These are phyloP conservation scores for Drosophila anomelani DNA, from an alignment of 2,888 invertebrate species.

Conservation along the genomic window DNA sequence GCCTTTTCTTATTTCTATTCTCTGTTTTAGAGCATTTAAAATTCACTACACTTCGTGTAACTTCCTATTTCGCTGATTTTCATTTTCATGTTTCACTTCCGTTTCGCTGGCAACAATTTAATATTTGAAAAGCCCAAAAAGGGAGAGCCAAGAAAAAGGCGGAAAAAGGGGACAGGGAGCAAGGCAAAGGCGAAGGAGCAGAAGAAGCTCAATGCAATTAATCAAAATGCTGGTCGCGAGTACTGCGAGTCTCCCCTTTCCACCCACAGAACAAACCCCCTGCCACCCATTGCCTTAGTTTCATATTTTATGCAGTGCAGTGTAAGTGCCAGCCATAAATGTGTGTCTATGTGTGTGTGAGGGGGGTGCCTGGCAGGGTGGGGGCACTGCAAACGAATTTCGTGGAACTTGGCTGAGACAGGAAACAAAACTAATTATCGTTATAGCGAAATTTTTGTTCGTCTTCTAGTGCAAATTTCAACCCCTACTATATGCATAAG, in stretches of 20 bases:
- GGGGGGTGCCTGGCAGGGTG: neutral
- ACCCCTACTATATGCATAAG: neutral
- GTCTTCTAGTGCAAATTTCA: conserved; percentile 16
- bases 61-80: conserved; percentile 12
- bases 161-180: neutral
- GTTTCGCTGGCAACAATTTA: conserved; percentile 46
- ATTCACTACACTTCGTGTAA: neutral
- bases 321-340: conserved; percentile 25
- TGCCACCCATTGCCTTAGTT: neutral
- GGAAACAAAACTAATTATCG: conserved; percentile 76
- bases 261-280: conserved; percentile 16
- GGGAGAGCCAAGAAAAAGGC: neutral
- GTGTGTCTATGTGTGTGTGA: conserved; percentile 12
- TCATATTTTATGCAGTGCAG: conserved; percentile 15
- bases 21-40: neutral
- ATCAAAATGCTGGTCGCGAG: conserved; percentile 58
- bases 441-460: conserved; percentile 65
- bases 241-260: neutral
- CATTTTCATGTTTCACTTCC: conserved; percentile 32
- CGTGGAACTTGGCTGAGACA: conserved; percentile 52
- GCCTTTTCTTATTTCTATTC: neutral
- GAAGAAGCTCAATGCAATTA: conserved; percentile 62
- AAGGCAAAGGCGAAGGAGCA: neutral
- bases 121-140: conserved; percentile 45
- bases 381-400: conserved; percentile 51